Evolutionary conservation across 2,888 invertebrate species (phyloP), one percentile per base, ranked within the genome.

Genomic region (Bimastos eiseni): DNA sequence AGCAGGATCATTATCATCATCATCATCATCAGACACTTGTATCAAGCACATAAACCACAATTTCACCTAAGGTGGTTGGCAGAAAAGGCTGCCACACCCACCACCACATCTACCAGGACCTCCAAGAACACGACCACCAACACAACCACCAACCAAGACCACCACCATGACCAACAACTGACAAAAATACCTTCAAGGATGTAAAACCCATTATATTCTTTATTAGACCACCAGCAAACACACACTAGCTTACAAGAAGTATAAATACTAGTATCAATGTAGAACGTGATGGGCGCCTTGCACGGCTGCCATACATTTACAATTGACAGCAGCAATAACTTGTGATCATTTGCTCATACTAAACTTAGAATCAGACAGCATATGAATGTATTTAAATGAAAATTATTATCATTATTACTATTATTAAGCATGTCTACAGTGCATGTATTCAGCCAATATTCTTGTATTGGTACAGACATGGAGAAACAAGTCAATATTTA

Each of bases 1-100:
- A 70, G 70, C 70, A n/a, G 70, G 70, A 70, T 70, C 70, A 70
- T 70, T 70, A 70, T 70, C 30, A n/a, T n/a, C 70, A 70, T 70
- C 70, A 70, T 70, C n/a, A 70, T 70, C 30, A n/a, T n/a, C 70
- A 70, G 30, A 30, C 70, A 70, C 11, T n/a, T 70, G 70, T 70
- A n/a, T 70, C n/a, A 30, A 70, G 70, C 70, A 70, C 70, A 70
- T 70, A n/a, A 70, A 70, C 70, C 70, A 70, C n/a, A 70, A 70
- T 70, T n/a, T 70, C 70, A 70, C 30, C 70, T 70, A 30, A 70
- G 70, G 70, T 70, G n/a, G 70, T 70, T n/a, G 70, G 70, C 70
- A 70, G n/a, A 70, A 17, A 70, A n/a, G n/a, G n/a, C 70, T 70
- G 70, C 5, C 70, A n/a, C 30, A 70, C 15, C 21, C 49, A 49